These are phyloP conservation scores for Bettongia penicillata DNA, from an alignment of 2,113 vertebrate genomes.

Conservation along the genomic window DNA sequence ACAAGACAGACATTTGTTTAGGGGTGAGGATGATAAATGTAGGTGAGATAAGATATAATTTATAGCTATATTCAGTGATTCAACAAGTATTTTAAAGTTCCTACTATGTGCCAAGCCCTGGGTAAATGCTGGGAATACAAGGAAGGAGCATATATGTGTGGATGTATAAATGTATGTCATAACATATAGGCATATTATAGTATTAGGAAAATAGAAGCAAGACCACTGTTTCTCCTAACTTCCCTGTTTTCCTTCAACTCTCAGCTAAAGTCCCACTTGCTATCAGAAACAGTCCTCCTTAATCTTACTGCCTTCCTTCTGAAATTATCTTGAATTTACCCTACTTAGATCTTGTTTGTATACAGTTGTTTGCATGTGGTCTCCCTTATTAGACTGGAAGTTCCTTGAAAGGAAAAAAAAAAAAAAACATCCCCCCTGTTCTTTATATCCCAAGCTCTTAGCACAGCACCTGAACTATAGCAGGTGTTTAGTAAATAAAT, in stretches of 20 bases:
- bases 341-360: background rate
- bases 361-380: background rate
- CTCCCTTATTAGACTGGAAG: background rate
- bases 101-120: background rate
- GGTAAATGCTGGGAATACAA: background rate
- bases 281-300: background rate
- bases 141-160: background rate
- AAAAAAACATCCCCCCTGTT: background rate
- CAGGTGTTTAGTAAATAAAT: background rate
- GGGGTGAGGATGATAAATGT: background rate
- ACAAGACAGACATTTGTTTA: conserved; percentile 4
- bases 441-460: background rate
- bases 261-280: background rate
- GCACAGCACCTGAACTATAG: background rate
- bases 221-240: background rate
- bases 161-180: background rate
- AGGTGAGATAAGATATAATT: conserved; percentile 1
- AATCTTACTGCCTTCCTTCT: background rate
- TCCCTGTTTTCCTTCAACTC: background rate
- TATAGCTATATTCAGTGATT: background rate
- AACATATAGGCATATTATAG: background rate
- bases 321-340: background rate
- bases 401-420: background rate
- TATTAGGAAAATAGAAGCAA: background rate
- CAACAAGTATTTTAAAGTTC: background rate